A percentile compares a stretch with the other conserved stretches of the same genome.
Evolutionary conservation across 2,888 invertebrate genomes (phyloP).

Genomic region (Oscheius sp.): DNA sequence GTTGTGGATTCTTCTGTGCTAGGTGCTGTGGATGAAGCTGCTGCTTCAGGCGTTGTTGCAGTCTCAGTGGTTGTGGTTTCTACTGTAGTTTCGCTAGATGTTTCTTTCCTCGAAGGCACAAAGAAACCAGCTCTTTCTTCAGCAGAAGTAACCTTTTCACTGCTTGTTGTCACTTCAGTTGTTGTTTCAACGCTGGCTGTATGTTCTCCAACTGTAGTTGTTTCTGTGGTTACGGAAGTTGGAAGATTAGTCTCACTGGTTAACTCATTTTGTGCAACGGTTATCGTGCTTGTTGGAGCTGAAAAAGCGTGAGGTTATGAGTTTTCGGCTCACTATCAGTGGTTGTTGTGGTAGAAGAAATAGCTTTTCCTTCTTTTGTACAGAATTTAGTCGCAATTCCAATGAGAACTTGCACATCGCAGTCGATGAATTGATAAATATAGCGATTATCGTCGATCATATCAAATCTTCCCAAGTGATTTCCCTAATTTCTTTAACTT

Average conservation of each 20-base stretch:
- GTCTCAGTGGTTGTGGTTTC: not conserved
- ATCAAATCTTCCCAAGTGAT: conserved; percentile 53
- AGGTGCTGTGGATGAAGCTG: too few relatives aligned
- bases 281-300: not conserved
- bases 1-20: conserved; percentile 5
- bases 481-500: conserved; percentile 28
- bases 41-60: not conserved
- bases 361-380: conserved; percentile 24
- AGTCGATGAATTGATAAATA: conserved; percentile 64
- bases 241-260: not conserved
- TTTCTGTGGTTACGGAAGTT: not conserved
- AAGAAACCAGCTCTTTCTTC: conserved; percentile 12
- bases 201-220: not conserved
- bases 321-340: not conserved
- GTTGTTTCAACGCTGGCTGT: conserved; percentile 10
- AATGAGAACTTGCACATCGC: conserved; percentile 53
- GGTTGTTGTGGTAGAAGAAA: not conserved
- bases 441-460: conserved; percentile 57
- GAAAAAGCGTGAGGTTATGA: not conserved
- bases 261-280: too few relatives aligned
- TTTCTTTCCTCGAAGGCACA: not conserved
- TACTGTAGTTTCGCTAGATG: not conserved
- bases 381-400: conserved; percentile 42
- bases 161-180: not conserved
- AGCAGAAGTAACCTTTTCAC: not conserved